These are phyloP conservation scores for Carterocephalus palaemon DNA, from an alignment of 2,888 invertebrate species.

Conservation along the genomic window DNA sequence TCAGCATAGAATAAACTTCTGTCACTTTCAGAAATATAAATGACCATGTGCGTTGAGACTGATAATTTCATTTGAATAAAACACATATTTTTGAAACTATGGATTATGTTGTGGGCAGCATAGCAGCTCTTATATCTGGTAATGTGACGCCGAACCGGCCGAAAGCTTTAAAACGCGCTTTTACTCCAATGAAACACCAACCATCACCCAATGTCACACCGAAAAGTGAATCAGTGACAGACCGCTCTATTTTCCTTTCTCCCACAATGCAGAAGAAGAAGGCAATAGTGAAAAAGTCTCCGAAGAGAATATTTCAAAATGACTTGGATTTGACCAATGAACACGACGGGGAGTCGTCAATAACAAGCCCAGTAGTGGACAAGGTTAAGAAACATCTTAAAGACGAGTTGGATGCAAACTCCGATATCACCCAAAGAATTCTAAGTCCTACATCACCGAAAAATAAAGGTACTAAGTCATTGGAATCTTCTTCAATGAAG, in stretches of 20 bases:
- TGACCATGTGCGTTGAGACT: slow-evolving; percentile 44
- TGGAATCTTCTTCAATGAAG: slow-evolving; percentile 18
- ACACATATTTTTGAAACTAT: slow-evolving; percentile 37
- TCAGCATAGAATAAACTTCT: slow-evolving; percentile 19
- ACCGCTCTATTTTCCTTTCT: slow-evolving; percentile 66
- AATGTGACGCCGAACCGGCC: slow-evolving; percentile 76
- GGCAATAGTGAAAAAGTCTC: slow-evolving; percentile 68
- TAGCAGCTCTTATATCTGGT: slow-evolving; percentile 79
- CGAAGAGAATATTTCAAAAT: slow-evolving; percentile 69
- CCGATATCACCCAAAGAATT: slow-evolving; percentile 6
- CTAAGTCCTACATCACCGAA: slow-evolving; percentile 38
- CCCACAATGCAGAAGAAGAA: slow-evolving; percentile 69
- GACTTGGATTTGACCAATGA: slow-evolving; percentile 54
- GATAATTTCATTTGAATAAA: slow-evolving; percentile 25
- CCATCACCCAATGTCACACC: slow-evolving; percentile 69
- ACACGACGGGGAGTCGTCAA: slow-evolving; percentile 38
- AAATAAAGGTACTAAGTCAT: slow-evolving; percentile 27
- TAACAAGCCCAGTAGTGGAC: slow-evolving; percentile 56
- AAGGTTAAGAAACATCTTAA: slow-evolving; percentile 68
- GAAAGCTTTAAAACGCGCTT: slow-evolving; percentile 58
- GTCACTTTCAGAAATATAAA: slow-evolving; percentile 27
- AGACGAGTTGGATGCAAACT: slow-evolving; percentile 48
- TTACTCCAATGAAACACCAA: slow-evolving; percentile 69
- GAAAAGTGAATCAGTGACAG: slow-evolving; percentile 62
- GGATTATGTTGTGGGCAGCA: slow-evolving; percentile 78